A percentile compares a stretch with the other conserved stretches of the same genome.
phyloP scores from a whole-genome alignment of 1,140 invertebrate genomes.

The Calosoma granatense region DNA sequence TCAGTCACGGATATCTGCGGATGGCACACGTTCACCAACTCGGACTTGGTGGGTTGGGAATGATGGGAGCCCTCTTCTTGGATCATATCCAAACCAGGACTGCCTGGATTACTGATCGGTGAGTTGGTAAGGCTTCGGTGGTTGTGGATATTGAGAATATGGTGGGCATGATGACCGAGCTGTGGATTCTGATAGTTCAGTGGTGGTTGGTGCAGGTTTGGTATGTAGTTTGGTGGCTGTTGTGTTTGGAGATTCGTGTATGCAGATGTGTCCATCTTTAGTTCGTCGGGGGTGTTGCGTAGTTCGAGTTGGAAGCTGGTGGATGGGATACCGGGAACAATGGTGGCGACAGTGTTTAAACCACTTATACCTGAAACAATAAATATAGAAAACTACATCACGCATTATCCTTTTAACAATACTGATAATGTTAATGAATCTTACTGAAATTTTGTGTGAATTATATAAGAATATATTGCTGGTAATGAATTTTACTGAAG shows the following conservation, averaged over 20 bases:
- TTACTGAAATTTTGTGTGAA: too few species aligned
- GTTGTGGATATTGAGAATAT: slow-evolving; percentile 36
- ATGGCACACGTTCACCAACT: slow-evolving; percentile 30
- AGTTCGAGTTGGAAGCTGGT: slow-evolving; percentile 40
- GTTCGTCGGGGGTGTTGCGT: slow-evolving; percentile 29
- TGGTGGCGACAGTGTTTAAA: slow-evolving; percentile 50
- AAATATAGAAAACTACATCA: slow-evolving; percentile 4
- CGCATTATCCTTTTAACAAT: too few species aligned
- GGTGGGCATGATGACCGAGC: slow-evolving; percentile 32
- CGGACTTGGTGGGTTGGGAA: slow-evolving; percentile 26
- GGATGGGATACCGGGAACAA: slow-evolving; percentile 51
- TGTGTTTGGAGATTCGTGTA: slow-evolving; percentile 6
- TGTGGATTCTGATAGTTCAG: slow-evolving; percentile 20
- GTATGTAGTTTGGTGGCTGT: slow-evolving; percentile 14
- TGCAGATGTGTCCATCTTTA: slow-evolving; percentile 24
- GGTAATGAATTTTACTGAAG: too few species aligned
- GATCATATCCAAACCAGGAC: slow-evolving; percentile 74
- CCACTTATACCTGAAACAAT: slow-evolving; percentile 41
- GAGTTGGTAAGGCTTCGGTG: slow-evolving; percentile 48
- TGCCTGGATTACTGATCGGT: slow-evolving; percentile 47
- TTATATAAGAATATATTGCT: too few species aligned
- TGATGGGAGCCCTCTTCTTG: slow-evolving; percentile 57
- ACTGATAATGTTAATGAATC: too few species aligned
- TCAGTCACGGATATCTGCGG: slow-evolving; percentile 88
- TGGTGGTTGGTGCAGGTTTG: slow-evolving; percentile 21